Evolutionary conservation across 2,888 invertebrate species (phyloP), one percentile per base, ranked within the genome.

Genomic region (Beris morrisii): DNA sequence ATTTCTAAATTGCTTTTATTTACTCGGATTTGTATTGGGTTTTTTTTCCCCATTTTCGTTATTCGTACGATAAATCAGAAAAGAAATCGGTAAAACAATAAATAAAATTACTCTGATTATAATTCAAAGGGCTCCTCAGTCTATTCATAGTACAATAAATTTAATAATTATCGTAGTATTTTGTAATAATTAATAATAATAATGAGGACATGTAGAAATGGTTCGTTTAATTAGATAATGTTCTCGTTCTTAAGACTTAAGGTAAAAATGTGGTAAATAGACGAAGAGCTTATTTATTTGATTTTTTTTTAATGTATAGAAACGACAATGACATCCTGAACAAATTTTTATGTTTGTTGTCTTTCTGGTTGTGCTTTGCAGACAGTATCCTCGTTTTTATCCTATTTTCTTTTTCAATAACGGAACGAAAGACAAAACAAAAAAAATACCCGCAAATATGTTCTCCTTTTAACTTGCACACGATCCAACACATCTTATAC

Each of bases 201-300:
- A 61, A 61, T 61, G 50, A 50, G 61, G 52, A 61, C 50, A 61
- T 38, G 31, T 52, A 61, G 61, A 61, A 61, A 61, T 50, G 46
- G 50, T 50, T 46, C 31, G 46, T 61, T 32, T 61, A 32, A 48
- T 22, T 22, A 50, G 5, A n/a, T 30, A 53, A 11, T 30, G 22
- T n/a, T 7, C 28, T 52, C 43, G 50, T 30, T 44, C 61, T 61
- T 61, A 61, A 61, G 32, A 52, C 38, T 61, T 56, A 52, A 38
- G 58, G 61, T 61, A 61, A 61, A 61, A 61, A 61, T 61, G 61
- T 61, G 61, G 61, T 61, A 61, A 61, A 61, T 50, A 61, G 61
- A 61, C 61, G 61, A 61, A 50, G 61, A 61, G 38, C 50, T 58
- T 43, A 30, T 59, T 59, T 56, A 15, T 55, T 28, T 28, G 28